Conservation (phyloP, 2,113 vertebrate species). For the Madoqua kirkii region DNA sequence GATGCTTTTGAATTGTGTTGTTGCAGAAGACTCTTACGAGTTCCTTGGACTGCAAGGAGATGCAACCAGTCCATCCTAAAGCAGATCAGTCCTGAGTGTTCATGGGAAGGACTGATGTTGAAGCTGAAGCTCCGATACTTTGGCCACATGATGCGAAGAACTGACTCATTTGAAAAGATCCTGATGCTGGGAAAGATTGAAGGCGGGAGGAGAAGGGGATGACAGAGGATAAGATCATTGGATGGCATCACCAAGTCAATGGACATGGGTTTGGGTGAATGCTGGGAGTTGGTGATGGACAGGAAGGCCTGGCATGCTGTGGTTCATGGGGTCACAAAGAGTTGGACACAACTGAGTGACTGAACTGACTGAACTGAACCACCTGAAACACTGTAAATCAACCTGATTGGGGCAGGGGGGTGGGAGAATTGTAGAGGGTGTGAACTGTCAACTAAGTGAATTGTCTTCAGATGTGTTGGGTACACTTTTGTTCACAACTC, state of each 20-base stretch:
- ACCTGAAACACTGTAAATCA: not conserved
- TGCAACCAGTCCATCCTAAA: too few species aligned
- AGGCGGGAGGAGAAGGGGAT: accelerated
- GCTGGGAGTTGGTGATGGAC: too few species aligned
- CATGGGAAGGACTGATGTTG: too few species aligned
- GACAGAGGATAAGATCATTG: not conserved
- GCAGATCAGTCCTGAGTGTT: too few species aligned
- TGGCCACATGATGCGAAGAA: accelerated
- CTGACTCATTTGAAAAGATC: too few species aligned
- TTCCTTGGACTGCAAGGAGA: too few species aligned
- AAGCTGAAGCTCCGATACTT: too few species aligned
- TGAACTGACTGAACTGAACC: not conserved
- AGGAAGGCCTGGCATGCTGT: not conserved
- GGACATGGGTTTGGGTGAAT: too few species aligned
- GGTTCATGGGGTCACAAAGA: not conserved
- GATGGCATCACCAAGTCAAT: too few species aligned
- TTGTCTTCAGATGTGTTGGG: not conserved
- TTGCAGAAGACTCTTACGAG: too few species aligned
- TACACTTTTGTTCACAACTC: not conserved
- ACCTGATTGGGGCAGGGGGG: too few species aligned
- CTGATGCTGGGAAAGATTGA: not conserved
- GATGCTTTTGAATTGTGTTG: too few species aligned
- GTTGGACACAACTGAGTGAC: not conserved
- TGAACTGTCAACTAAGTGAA: not conserved
- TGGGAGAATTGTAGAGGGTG: accelerated